Evolutionary conservation across 2,113 vertebrate species (phyloP), one percentile per base, ranked within the genome.

Genomic region (Xyrauchen texanus): DNA sequence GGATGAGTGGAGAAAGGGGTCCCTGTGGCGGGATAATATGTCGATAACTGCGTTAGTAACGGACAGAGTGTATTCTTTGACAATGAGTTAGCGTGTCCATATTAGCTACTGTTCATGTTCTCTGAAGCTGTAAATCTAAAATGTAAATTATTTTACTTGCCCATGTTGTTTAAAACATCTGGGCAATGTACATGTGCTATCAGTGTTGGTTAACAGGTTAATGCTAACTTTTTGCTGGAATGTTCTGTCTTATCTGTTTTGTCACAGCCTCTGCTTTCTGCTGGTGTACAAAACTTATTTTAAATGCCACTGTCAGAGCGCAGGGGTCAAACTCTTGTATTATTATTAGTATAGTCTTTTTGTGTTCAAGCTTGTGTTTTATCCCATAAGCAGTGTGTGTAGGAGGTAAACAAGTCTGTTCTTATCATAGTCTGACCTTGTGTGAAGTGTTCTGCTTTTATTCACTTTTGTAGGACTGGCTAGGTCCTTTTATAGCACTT

Each of bases 211-310:
- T 34, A 34, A 34, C 21, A 34, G 21, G 21, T 34, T 34, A 34
- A 34, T 34, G 21, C 21, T 34, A 34, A 34, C 21, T 34, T 34
- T 34, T 34, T 53, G 69, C 42, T 16, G 55, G 7, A 3, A 7
- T 0, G 57, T 45, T 21, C 55, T 47, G 42, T 72, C 70, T 71
- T 13, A 71, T 34, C 21, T 34, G 44, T 34, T 70, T 7, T 60
- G 13, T 72, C 60, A 60, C 69, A 72, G 69, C 55, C 60, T 16
- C 55, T 72, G 44, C 44, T 6, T 70, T 70, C 68, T 70, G 34
- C 68, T 45, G 68, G n/a, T 70, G 69, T 7, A n/a, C 15, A 60
- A 46, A 72, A 21, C 47, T 73, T 58, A 45, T 8, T 8, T 60
- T 47, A 16, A 57, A 72, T 55, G 60, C n/a, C 55, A 2, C 42